A percentile compares a stretch with the other conserved stretches of the same genome.
Conservation (phyloP, 2,888 invertebrate genomes). For the Orthosia gothica region DNA sequence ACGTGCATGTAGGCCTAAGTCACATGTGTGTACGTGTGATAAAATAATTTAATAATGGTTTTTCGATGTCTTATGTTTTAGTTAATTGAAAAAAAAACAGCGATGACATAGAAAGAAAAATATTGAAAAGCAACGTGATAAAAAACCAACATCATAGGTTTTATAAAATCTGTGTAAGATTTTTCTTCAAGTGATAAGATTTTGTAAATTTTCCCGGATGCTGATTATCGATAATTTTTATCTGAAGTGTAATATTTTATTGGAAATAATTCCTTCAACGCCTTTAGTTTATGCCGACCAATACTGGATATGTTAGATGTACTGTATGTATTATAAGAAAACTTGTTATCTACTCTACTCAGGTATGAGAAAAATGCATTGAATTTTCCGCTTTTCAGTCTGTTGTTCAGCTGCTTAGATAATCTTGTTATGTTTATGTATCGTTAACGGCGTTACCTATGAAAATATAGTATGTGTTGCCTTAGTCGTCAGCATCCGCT, state of each 20-base stretch:
- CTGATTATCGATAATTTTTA: background rate
- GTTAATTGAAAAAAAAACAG: background rate
- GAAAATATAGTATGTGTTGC: background rate
- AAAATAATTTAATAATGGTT: background rate
- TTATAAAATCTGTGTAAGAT: background rate
- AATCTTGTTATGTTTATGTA: background rate
- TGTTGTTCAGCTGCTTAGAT: background rate
- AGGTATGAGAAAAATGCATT: constrained; percentile 13
- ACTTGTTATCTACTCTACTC: background rate
- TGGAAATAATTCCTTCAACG: background rate
- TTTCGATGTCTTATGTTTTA: background rate
- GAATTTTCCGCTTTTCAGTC: constrained; percentile 8
- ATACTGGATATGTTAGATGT: background rate
- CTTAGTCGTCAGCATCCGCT: background rate
- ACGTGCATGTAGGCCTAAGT: too few relatives aligned
- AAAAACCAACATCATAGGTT: background rate
- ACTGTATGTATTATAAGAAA: background rate
- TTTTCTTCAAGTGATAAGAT: constrained; percentile 13
- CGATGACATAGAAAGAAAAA: background rate
- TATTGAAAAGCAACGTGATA: background rate
- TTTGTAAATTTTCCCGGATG: background rate
- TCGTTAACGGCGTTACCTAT: background rate
- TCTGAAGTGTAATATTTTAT: background rate
- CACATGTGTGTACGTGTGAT: background rate
- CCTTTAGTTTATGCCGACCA: background rate